Conservation (phyloP, 1,140 invertebrate genomes). For the Hylyphantes graminicola region DNA sequence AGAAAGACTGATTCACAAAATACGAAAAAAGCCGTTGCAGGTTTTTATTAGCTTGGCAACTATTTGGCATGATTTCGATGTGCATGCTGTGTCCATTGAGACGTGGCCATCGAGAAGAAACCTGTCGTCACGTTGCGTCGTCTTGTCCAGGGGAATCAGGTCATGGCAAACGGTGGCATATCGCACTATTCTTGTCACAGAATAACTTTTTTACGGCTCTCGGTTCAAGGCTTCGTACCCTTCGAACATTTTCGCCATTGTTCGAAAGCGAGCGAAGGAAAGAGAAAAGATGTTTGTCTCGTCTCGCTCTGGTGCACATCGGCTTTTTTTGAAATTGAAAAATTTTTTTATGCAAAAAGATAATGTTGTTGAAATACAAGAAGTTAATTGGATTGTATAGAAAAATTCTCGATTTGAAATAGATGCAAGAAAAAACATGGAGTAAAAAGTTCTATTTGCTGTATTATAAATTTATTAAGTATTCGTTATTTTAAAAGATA, state of each 20-base stretch:
- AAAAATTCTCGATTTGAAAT: not conserved
- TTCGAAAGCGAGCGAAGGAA: not conserved
- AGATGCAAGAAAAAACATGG: not conserved
- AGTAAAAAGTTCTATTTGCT: not conserved
- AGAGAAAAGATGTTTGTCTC: not conserved
- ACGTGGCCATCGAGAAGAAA: too few relatives aligned
- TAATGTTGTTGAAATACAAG: not conserved
- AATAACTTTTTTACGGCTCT: not conserved
- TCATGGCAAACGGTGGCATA: constrained; percentile 13
- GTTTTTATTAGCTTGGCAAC: too few relatives aligned
- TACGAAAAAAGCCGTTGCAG: too few relatives aligned
- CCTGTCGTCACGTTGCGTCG: constrained; percentile 13
- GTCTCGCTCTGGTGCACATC: not conserved
- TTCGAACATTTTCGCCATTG: constrained; percentile 19
- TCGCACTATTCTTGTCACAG: not conserved
- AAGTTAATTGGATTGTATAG: not conserved
- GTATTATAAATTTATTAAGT: too few relatives aligned
- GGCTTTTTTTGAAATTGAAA: not conserved
- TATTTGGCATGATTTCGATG: too few relatives aligned
- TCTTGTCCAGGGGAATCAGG: not conserved
- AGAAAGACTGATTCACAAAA: too few relatives aligned
- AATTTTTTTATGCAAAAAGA: not conserved
- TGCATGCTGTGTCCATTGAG: too few relatives aligned
- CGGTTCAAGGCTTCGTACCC: constrained; percentile 26
- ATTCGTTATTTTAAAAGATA: too few relatives aligned